Percentiles rank a stretch among this genome's conserved stretches.
phyloP scores from a whole-genome alignment of 2,797 vertebrate species.

The Coccyzus lansbergi region DNA sequence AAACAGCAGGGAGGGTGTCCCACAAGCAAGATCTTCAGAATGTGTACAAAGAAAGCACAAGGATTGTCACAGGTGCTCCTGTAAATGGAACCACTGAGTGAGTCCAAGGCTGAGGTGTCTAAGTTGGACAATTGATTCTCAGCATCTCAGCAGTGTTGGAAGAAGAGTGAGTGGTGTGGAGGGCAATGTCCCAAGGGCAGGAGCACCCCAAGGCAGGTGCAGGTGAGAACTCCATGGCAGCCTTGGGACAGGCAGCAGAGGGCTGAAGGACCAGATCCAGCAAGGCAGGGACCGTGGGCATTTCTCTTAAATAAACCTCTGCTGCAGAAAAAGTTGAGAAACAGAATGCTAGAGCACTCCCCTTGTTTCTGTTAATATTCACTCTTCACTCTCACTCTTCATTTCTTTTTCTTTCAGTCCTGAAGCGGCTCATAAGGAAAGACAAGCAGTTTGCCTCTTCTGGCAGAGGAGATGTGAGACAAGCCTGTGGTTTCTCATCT shows the following conservation, averaged over 20 bases:
- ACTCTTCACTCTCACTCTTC: not conserved
- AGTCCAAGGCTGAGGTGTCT: not conserved
- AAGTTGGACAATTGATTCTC: not conserved
- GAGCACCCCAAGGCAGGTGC: not conserved
- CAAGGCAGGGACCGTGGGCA: fast-evolving
- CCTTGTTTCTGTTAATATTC: not conserved
- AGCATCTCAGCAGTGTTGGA: not conserved
- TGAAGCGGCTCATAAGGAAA: not conserved
- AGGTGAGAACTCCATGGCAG: not conserved
- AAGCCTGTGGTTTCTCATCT: not conserved
- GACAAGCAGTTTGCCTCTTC: not conserved
- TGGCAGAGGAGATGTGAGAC: not conserved
- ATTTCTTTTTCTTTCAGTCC: not conserved
- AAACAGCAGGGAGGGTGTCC: not conserved
- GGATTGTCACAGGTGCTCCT: not conserved
- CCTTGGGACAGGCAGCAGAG: not conserved
- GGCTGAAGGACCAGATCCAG: not conserved
- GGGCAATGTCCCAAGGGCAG: not conserved
- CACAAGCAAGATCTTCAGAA: not conserved
- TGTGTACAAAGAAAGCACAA: fast-evolving
- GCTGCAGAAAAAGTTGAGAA: not conserved
- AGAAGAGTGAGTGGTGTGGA: not conserved
- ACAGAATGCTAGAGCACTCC: not conserved
- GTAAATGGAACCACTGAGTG: not conserved
- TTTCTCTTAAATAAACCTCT: not conserved